Evolutionary conservation across 53 echinoderm and acorn worm species (phyloP), one percentile per base, ranked within the genome.

Genomic region (Paracentrotus lividus): DNA sequence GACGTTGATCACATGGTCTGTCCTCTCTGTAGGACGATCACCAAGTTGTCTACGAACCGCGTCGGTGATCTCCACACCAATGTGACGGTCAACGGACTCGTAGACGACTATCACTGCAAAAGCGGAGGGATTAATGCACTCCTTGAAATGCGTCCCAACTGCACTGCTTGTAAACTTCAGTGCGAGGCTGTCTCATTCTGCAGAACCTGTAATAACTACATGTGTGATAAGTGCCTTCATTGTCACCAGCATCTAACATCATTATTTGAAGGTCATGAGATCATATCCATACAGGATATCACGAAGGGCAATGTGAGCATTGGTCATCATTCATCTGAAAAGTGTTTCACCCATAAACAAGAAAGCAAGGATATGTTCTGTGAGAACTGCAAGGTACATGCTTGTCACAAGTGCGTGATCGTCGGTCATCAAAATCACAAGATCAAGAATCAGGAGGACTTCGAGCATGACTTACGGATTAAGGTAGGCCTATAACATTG

Each of bases 251-350:
- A 8, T 5, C 81, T 20, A 32, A 43, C 81, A 15, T 9, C 24
- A 43, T 23, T 81, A 18, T 81, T 88, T 88, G 60, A 6, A 43
- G 61, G 56, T 27, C 88, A 88, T 40, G 57, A 88, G 60, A 49
- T 88, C 26, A 24, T 88, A 21, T 58, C 59, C 60, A 9, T 88
- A 57, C 15, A 88, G 21, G 61, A 60, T 61, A 38, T 88, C 21
- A 21, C 15, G 18, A 15, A 88, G 18, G 64, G 88, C 43, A 88
- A 88, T 20, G 16, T 60, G 20, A 88, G 2, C 42, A 61, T 88
- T 43, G 29, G 56, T 23, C 42, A 60, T 10, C 57, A 15, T 21
- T n/a, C n/a, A n/a, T n/a, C n/a, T n/a, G n/a, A n/a, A n/a, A n/a
- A n/a, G n/a, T n/a, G n/a, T n/a, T n/a, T n/a, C n/a, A n/a, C n/a